Evolutionary conservation across 2,888 invertebrate species (phyloP).

Genomic region (Boloria euphrosyne): DNA sequence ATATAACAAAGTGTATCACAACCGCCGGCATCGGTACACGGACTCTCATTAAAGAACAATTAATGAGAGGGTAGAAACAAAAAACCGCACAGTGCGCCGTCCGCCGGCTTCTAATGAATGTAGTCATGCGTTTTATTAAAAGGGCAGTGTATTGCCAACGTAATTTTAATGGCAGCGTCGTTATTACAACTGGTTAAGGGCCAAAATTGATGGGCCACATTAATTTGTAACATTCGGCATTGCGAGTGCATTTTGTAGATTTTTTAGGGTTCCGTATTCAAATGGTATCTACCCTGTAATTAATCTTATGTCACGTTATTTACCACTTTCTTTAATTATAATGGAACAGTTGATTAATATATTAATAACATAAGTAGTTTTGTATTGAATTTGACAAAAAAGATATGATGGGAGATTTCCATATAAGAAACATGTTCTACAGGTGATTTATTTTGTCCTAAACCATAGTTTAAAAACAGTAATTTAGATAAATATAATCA

Average conservation of each 20-base stretch:
- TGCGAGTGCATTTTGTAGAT: slow-evolving; percentile 23
- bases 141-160: slow-evolving; percentile 32
- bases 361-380: no score
- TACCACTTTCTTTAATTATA: no score
- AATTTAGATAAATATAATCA: no score
- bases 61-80: slow-evolving; percentile 52
- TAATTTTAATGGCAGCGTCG: slow-evolving; percentile 39
- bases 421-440: no score
- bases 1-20: slow-evolving; percentile 43
- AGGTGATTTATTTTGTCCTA: no score
- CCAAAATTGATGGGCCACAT: slow-evolving; percentile 28
- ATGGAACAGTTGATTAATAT: no score
- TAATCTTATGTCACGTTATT: no score
- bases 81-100: slow-evolving; percentile 50
- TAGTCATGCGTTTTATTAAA: slow-evolving; percentile 53
- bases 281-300: no score
- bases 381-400: no score
- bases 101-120: slow-evolving; percentile 50
- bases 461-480: no score
- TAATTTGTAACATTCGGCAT: slow-evolving; percentile 25
- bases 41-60: slow-evolving; percentile 56
- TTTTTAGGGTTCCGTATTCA: slow-evolving; percentile 12
- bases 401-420: no score
- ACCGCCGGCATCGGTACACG: slow-evolving; percentile 42
- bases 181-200: slow-evolving; percentile 33